Evolutionary conservation across 2,113 vertebrate genomes (phyloP).

Genomic region (Bos taurus): DNA sequence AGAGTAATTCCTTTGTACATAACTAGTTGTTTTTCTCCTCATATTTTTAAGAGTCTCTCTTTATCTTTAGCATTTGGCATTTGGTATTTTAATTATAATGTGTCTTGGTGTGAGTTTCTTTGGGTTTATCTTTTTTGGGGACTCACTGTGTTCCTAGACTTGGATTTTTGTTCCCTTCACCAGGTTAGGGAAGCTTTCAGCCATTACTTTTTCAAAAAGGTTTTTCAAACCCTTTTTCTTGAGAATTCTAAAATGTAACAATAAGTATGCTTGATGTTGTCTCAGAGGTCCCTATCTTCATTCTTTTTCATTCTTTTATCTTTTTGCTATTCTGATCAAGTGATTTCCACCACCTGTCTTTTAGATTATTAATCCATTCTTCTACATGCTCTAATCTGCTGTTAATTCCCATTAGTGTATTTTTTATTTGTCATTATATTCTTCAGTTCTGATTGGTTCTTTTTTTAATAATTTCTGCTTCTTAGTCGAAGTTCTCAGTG

Average conservation of each 20-base stretch:
- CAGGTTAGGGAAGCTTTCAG: neutral
- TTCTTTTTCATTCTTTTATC: neutral
- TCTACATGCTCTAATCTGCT: neutral
- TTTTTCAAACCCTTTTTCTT: neutral
- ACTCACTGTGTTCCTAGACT: neutral
- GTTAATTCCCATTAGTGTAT: neutral
- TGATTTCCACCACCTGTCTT: neutral
- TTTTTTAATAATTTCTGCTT: neutral
- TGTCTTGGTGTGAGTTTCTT: neutral
- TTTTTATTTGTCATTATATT: neutral
- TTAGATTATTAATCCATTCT: neutral
- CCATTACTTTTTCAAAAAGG: neutral
- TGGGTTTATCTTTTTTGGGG: neutral
- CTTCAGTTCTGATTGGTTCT: neutral
- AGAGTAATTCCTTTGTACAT: neutral
- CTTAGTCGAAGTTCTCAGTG: neutral
- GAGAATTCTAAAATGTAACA: neutral
- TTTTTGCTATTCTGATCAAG: neutral
- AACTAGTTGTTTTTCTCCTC: neutral
- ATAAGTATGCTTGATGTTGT: neutral
- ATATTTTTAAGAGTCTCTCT: neutral
- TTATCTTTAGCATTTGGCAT: neutral
- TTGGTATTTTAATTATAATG: neutral
- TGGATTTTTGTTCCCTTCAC: neutral
- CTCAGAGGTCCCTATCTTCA: neutral